These are phyloP conservation scores for Fragum fragum DNA, from an alignment of 2,888 invertebrate species.

Conservation along the genomic window DNA sequence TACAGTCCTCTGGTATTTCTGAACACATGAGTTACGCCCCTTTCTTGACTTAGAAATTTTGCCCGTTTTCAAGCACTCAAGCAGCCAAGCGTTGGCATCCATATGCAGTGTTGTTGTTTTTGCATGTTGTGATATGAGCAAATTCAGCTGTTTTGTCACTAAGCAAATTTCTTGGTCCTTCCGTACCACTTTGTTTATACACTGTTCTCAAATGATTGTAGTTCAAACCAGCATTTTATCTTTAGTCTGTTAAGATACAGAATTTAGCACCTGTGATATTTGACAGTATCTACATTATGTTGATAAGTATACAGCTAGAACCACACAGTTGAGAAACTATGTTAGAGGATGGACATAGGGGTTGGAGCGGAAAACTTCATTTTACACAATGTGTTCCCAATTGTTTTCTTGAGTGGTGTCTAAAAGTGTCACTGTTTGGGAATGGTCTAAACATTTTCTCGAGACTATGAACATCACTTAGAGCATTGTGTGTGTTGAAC, in stretches of 20 bases:
- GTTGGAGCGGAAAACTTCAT: background rate
- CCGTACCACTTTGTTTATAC: background rate
- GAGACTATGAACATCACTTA: conserved; percentile 44
- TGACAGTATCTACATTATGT: background rate
- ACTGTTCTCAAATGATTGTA: conserved; percentile 14
- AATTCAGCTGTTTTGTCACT: conserved; percentile 20
- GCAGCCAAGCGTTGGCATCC: no score
- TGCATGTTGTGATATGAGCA: conserved; percentile 26
- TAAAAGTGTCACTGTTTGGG: no score
- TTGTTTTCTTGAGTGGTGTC: no score
- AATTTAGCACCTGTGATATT: conserved; percentile 4
- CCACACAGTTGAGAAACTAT: conserved; percentile 29
- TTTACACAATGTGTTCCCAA: no score
- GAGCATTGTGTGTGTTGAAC: conserved; percentile 48
- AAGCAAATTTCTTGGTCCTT: conserved; percentile 5
- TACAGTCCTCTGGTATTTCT: no score
- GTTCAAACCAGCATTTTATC: conserved; percentile 32
- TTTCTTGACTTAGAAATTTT: no score
- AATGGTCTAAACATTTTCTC: conserved; percentile 35
- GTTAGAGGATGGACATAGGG: background rate
- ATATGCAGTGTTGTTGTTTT: no score
- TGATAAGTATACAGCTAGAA: background rate
- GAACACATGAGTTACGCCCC: no score
- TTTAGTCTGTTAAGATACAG: conserved; percentile 11
- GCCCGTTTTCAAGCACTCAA: no score